Percentiles rank a stretch among this genome's conserved stretches.
Conservation (phyloP, 2,888 invertebrate species). For the Cephonodes hylas region DNA sequence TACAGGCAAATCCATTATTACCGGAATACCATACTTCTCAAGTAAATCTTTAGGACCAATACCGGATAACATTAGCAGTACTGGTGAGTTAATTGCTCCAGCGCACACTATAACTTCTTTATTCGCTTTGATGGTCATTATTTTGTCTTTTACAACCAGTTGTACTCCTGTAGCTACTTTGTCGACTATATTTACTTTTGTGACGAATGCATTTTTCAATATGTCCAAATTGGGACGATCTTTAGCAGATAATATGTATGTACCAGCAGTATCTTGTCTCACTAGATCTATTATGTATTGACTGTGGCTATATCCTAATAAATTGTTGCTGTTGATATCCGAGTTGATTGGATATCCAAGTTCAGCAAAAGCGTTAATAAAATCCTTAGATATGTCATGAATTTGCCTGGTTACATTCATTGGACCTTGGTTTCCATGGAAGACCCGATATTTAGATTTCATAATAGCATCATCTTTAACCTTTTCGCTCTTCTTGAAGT, state of each 20-base stretch:
- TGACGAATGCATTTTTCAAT: conserved; percentile 20
- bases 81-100: conserved; percentile 29
- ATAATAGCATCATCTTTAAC: conserved; percentile 14
- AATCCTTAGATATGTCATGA: conserved; percentile 11
- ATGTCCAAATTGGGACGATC: conserved; percentile 21
- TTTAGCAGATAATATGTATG: conserved; percentile 19
- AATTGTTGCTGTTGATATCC: conserved; percentile 22
- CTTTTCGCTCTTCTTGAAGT: conserved; percentile 18
- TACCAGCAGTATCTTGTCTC: conserved; percentile 22
- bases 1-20: conserved; percentile 32
- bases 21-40: conserved; percentile 22
- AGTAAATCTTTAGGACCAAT: conserved; percentile 28
- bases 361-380: conserved; percentile 22
- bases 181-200: conserved; percentile 20
- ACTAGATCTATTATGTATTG: conserved; percentile 11
- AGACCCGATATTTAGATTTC: background rate
- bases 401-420: conserved; percentile 20
- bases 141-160: too few species aligned
- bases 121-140: too few species aligned
- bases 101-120: conserved; percentile 25
- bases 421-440: conserved; percentile 23
- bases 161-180: conserved; percentile 22
- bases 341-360: conserved; percentile 17
- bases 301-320: conserved; percentile 23
- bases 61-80: conserved; percentile 31